Conservation (phyloP, 2,797 vertebrate genomes). For the Dipus sagitta region DNA sequence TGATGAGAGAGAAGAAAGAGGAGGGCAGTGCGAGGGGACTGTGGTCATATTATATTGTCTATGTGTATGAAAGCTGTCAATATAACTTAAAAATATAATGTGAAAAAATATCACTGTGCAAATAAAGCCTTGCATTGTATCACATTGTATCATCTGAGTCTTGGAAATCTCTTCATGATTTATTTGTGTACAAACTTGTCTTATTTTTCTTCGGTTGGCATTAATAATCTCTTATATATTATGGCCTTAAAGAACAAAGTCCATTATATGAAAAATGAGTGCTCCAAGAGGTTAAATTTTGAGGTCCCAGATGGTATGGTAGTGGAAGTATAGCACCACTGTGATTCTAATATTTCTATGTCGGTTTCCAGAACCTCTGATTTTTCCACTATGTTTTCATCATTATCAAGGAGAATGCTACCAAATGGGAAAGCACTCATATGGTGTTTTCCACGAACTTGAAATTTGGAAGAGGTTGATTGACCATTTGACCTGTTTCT, state of each 20-base stretch:
- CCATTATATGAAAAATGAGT: neutral
- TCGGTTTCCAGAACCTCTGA: neutral
- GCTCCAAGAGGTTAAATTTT: conserved; percentile 14
- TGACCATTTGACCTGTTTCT: conserved; percentile 46
- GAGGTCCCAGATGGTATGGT: neutral
- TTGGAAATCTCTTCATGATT: conserved; percentile 22
- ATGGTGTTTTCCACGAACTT: conserved; percentile 36
- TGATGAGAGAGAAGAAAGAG: no score
- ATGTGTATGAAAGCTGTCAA: no score
- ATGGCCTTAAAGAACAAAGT: neutral
- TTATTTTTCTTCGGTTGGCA: neutral
- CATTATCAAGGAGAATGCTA: neutral
- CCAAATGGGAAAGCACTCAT: neutral
- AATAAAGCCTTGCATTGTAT: neutral
- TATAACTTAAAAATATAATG: no score
- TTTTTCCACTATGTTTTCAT: conserved; percentile 12
- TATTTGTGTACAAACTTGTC: neutral
- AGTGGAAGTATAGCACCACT: neutral
- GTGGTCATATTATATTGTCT: no score
- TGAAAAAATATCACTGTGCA: neutral
- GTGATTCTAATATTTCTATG: neutral
- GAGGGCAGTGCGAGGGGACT: no score
- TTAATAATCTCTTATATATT: neutral
- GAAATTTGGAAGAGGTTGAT: conserved; percentile 39
- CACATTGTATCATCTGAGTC: neutral